These are phyloP conservation scores for Nematostella vectensis DNA, from an alignment of 92 coral and sea anemone genomes.

Conservation along the genomic window DNA sequence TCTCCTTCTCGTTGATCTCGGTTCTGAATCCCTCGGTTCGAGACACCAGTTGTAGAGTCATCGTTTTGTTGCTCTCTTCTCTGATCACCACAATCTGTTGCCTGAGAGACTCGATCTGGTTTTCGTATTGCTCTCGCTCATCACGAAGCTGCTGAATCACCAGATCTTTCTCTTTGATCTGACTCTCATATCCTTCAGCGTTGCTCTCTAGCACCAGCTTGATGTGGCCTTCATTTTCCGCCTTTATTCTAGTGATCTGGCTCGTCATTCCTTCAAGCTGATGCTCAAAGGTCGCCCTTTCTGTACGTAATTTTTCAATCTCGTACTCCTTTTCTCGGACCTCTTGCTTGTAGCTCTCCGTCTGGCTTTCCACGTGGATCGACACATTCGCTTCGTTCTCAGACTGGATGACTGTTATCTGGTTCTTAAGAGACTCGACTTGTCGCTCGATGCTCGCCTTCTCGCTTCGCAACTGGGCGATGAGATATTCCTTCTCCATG, in stretches of 20 bases:
- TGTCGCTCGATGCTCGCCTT: conserved; percentile 2
- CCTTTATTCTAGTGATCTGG: background rate
- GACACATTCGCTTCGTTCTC: conserved; percentile 1
- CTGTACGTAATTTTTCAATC: background rate
- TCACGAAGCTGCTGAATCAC: conserved; percentile 2
- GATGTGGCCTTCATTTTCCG: background rate
- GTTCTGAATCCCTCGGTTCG: background rate
- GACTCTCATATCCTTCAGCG: background rate
- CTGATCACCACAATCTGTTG: background rate
- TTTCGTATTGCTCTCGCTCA: background rate
- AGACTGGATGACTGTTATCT: background rate
- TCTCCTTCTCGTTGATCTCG: background rate
- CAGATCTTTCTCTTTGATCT: background rate
- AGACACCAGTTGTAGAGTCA: background rate
- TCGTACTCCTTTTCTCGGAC: background rate
- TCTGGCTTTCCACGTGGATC: background rate
- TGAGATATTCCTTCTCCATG: conserved; percentile 2
- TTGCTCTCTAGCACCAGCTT: background rate
- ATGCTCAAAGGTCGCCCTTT: background rate
- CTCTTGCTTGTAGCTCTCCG: conserved; percentile 3
- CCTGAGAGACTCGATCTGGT: background rate
- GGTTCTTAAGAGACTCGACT: conserved; percentile 1
- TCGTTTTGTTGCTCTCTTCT: background rate
- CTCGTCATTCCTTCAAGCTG: background rate
- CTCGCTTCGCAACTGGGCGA: background rate